phyloP scores from a whole-genome alignment of 2,113 vertebrate species.

The Lepus americanus region DNA sequence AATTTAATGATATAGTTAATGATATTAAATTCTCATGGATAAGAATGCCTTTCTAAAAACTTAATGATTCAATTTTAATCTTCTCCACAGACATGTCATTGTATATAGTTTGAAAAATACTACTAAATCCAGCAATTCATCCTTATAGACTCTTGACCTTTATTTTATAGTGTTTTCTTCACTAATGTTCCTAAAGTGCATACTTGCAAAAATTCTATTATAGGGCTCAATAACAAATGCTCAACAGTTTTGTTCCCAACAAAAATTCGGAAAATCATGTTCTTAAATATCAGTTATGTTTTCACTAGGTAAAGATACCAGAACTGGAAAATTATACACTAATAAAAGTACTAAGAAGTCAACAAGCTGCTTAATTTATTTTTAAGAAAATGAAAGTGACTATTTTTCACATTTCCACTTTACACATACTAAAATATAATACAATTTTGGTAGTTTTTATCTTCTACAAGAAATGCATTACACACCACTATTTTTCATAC shows the following conservation, averaged over 20 bases:
- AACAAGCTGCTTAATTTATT: neutral
- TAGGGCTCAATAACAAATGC: neutral
- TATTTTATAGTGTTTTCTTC: neutral
- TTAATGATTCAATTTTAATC: slow-evolving; percentile 34
- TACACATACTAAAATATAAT: slow-evolving; percentile 19
- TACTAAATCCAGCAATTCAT: neutral
- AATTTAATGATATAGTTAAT: neutral
- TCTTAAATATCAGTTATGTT: slow-evolving; percentile 31
- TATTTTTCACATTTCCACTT: slow-evolving; percentile 51
- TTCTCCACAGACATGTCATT: neutral
- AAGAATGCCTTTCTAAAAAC: slow-evolving; percentile 26
- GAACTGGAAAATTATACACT: slow-evolving; percentile 25
- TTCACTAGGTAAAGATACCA: neutral
- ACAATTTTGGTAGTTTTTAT: slow-evolving; percentile 47
- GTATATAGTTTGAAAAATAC: neutral
- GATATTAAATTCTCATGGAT: neutral
- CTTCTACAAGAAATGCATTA: slow-evolving; percentile 23
- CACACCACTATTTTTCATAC: neutral
- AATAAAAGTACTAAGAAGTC: slow-evolving; percentile 32
- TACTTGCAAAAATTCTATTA: neutral
- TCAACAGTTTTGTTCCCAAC: neutral
- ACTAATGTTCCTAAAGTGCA: neutral
- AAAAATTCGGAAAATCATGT: slow-evolving; percentile 4
- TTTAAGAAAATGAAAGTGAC: slow-evolving; percentile 41
- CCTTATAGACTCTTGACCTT: slow-evolving; percentile 8